Evolutionary conservation across 2,888 invertebrate genomes (phyloP), one percentile per base, ranked within the genome.

Genomic region (Sinotaia quadrata): DNA sequence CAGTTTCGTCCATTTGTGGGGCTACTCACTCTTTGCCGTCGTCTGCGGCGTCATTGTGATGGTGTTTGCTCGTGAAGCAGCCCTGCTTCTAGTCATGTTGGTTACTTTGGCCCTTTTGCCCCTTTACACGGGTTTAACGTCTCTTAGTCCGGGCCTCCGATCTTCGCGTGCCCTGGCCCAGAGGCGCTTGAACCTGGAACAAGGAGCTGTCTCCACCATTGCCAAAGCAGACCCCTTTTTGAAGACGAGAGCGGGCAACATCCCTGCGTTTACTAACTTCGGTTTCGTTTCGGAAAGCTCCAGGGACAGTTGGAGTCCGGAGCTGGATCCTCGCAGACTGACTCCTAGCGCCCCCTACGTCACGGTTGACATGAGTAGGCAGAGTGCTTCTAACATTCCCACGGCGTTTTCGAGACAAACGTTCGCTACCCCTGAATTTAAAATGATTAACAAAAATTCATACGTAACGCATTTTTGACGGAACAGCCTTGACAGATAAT

Each of bases 1-100:
- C n/a, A 82, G 83, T 68, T 65, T 84, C 7, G 77, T 78, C 52
- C 82, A 84, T 70, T 65, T 84, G 21, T 84, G 83, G 83, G 81
- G 79, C n/a, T 84, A 84, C 67, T 78, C 79, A 31, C 27, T 79
- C 3, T 78, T 82, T 37, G 75, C 83, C 18, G 29, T 79, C 18
- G 65, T 80, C 8, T 31, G 70, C 47, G 75, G 76, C 24, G 67
- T 81, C 29, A 60, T 82, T 24, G 78, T 82, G 21, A 66, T 75
- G 1, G 33, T 83, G 27, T 82, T 81, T 65, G 57, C 78, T 3
- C 67, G 73, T 18, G 67, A 76, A 34, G 78, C 81, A 12, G 69
- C 77, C 59, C 52, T 83, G 15, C 68, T 80, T 31, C 41, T 81
- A 21, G 73, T 80, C 5, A 79, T 84, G 81, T 62, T 83, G 21